A percentile compares a stretch with the other conserved stretches of the same genome.
These are phyloP conservation scores for Brenthis hecate DNA, from an alignment of 2,888 invertebrate species.

Conservation along the genomic window DNA sequence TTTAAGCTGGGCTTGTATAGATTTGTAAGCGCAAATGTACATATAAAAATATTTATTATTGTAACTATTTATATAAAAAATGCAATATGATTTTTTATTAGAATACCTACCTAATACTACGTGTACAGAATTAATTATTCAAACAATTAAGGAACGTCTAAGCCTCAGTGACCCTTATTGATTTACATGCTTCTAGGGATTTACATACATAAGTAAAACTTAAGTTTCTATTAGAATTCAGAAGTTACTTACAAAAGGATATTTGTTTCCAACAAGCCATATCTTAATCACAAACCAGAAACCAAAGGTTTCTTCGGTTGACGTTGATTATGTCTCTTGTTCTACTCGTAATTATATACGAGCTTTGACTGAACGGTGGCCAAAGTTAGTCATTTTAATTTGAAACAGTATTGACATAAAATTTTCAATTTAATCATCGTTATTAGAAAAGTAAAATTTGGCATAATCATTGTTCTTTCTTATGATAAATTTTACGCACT, in stretches of 20 bases:
- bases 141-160: slow-evolving; percentile 6
- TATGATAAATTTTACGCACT: too few species aligned
- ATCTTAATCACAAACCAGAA: slow-evolving; percentile 3
- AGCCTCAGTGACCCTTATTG: slow-evolving; percentile 19
- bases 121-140: background rate
- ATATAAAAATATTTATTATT: too few species aligned
- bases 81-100: background rate
- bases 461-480: too few species aligned
- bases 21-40: too few species aligned
- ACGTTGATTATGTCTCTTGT: background rate
- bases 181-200: slow-evolving; percentile 15
- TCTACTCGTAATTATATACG: slow-evolving; percentile 12
- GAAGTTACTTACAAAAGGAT: slow-evolving; percentile 8
- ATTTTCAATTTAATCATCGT: slow-evolving; percentile 1
- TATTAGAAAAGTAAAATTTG: background rate
- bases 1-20: too few species aligned
- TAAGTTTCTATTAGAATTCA: slow-evolving; percentile 9
- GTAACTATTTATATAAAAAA: background rate
- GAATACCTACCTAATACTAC: background rate
- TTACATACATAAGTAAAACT: slow-evolving; percentile 8
- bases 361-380: background rate
- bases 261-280: slow-evolving; percentile 13
- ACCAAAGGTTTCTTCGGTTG: background rate
- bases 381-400: slow-evolving; percentile 10
- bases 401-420: background rate